A percentile compares a stretch with the other conserved stretches of the same genome.
Evolutionary conservation across 2,113 vertebrate genomes (phyloP).

Genomic region (Salvelinus namaycush): DNA sequence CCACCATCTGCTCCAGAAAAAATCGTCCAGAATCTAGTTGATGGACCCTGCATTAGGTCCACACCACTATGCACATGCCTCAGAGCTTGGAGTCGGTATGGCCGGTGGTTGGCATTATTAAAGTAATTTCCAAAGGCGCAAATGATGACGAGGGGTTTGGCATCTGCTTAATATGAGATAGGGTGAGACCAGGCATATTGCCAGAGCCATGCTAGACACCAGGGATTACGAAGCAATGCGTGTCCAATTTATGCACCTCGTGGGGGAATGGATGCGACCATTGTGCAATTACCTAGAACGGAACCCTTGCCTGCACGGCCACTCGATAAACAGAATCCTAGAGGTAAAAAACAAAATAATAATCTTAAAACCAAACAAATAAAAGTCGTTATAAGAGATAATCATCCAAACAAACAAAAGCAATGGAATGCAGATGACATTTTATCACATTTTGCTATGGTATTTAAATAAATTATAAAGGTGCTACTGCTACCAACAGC

Average conservation of each 20-base stretch:
- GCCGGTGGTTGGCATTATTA: slow-evolving; percentile 31
- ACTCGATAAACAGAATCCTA: background rate
- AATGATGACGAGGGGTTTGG: slow-evolving; percentile 46
- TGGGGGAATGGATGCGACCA: slow-evolving; percentile 46
- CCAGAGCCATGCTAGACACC: slow-evolving; percentile 47
- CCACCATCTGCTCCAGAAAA: no score
- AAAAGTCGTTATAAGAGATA: no score
- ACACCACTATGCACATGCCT: background rate
- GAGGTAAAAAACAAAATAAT: no score
- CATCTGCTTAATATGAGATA: slow-evolving; percentile 59
- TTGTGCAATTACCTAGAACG: slow-evolving; percentile 39
- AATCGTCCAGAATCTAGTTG: no score
- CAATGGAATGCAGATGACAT: no score
- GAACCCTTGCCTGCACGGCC: slow-evolving; percentile 12
- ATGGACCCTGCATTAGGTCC: no score
- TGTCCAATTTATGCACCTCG: slow-evolving; percentile 59
- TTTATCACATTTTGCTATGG: no score
- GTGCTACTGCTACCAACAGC: no score
- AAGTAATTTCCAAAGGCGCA: slow-evolving; percentile 53
- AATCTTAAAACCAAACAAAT: no score
- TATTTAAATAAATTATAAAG: no score
- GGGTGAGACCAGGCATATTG: slow-evolving; percentile 47
- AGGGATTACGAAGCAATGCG: slow-evolving; percentile 61
- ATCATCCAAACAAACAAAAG: no score
- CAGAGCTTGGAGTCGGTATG: slow-evolving; percentile 14